phyloP scores from a whole-genome alignment of 2,888 invertebrate genomes.

The Tipula vernalis region DNA sequence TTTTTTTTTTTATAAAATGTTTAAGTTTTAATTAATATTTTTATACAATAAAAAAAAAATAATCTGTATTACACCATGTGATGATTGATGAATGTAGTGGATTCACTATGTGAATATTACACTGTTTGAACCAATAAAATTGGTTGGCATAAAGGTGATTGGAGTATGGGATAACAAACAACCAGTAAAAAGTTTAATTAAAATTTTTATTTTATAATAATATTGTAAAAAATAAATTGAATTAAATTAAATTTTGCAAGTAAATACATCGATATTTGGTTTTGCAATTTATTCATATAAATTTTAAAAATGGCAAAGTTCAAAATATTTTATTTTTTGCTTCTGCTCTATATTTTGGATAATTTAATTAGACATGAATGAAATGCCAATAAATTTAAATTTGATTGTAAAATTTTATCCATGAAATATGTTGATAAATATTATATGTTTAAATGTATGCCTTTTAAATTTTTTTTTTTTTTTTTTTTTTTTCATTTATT shows the following conservation, averaged over 20 bases:
- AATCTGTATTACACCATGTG: not conserved
- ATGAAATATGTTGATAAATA: too few relatives aligned
- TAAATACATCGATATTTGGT: too few relatives aligned
- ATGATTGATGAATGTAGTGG: not conserved
- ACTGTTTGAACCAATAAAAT: not conserved
- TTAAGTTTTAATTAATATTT: not conserved
- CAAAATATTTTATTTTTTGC: not conserved
- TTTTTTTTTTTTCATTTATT: too few relatives aligned
- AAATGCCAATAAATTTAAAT: not conserved
- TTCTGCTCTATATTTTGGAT: not conserved
- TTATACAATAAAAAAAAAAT: not conserved
- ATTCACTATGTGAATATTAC: too few relatives aligned
- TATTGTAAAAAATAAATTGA: not conserved
- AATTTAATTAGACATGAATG: not conserved
- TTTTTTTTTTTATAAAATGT: not conserved
- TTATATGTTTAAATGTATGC: too few relatives aligned
- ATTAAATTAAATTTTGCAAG: not conserved
- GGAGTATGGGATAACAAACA: not conserved
- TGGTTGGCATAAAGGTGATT: not conserved
- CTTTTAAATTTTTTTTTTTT: too few relatives aligned
- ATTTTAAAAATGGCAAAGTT: not conserved
- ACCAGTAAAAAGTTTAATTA: not conserved
- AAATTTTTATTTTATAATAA: not conserved
- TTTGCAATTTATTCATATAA: not conserved
- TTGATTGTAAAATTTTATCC: not conserved